Percentiles rank a stretch among this genome's conserved stretches.
phyloP scores from a whole-genome alignment of 2,113 vertebrate species.

The Sakesphorus luctuosus region DNA sequence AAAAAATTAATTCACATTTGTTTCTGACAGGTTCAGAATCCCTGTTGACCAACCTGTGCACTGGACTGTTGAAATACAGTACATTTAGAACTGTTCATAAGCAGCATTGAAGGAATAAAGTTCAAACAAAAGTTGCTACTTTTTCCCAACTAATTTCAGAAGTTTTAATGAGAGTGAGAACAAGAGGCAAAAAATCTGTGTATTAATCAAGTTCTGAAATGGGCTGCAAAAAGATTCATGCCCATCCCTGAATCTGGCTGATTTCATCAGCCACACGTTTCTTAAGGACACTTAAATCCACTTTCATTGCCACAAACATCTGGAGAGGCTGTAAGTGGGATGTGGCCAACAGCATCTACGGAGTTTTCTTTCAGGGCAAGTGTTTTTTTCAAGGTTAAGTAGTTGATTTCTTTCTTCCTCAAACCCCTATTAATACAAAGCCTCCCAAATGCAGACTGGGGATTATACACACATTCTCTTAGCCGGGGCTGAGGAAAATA shows the following conservation, averaged over 20 bases:
- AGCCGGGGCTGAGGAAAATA: neutral
- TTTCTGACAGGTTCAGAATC: slow-evolving; percentile 4
- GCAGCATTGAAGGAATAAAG: neutral
- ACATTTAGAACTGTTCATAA: neutral
- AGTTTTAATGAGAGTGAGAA: neutral
- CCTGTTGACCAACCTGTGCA: neutral
- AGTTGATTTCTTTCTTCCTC: neutral
- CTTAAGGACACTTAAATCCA: neutral
- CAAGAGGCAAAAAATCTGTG: neutral
- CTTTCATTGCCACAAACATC: neutral
- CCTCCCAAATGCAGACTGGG: neutral
- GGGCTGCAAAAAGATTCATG: neutral
- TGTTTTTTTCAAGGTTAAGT: neutral
- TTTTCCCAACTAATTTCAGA: neutral
- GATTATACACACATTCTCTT: neutral
- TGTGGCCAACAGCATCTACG: neutral
- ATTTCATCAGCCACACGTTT: neutral
- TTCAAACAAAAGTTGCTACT: neutral
- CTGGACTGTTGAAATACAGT: neutral
- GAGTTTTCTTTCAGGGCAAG: neutral
- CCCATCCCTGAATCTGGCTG: neutral
- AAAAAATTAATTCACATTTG: neutral
- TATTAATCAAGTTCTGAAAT: neutral
- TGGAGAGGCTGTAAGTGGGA: neutral
- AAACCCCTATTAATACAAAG: neutral